These are phyloP conservation scores for Anolis carolinensis DNA, from an alignment of 2,113 vertebrate species.

Conservation along the genomic window DNA sequence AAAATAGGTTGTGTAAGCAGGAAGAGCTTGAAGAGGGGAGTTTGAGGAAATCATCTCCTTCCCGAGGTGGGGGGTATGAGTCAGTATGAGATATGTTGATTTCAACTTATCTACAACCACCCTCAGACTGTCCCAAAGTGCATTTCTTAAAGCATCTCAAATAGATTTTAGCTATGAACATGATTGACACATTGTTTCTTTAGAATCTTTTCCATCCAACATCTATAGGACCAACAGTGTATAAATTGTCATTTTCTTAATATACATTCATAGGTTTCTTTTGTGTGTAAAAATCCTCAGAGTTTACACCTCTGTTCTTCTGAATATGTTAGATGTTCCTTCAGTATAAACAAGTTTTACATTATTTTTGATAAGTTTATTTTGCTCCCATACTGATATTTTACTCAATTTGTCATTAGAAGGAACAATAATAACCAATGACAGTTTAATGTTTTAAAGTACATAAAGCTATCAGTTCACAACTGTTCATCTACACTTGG, in stretches of 20 bases:
- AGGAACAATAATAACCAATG: not conserved
- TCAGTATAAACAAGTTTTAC: not conserved
- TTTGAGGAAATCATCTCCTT: too few species aligned
- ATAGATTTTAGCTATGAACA: too few species aligned
- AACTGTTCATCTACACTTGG: not conserved
- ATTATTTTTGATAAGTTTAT: not conserved
- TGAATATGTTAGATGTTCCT: not conserved
- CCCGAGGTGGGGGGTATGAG: too few species aligned
- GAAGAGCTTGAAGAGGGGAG: not conserved
- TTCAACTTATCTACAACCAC: not conserved
- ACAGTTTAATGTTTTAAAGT: slow-evolving; percentile 28
- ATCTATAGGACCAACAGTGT: not conserved
- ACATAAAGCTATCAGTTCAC: not conserved
- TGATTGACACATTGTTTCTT: not conserved
- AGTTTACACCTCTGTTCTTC: not conserved
- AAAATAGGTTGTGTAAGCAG: not conserved
- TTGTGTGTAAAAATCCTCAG: not conserved
- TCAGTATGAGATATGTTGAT: too few species aligned
- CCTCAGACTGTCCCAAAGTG: not conserved
- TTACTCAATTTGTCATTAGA: not conserved
- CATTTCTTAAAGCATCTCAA: too few species aligned
- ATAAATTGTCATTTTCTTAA: not conserved
- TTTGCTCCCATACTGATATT: not conserved
- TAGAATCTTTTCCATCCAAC: not conserved
- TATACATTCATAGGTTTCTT: not conserved